Base-by-base conservation (phyloP, 2,797 vertebrate genomes). In the Pseudochromis fuscus region DNA sequence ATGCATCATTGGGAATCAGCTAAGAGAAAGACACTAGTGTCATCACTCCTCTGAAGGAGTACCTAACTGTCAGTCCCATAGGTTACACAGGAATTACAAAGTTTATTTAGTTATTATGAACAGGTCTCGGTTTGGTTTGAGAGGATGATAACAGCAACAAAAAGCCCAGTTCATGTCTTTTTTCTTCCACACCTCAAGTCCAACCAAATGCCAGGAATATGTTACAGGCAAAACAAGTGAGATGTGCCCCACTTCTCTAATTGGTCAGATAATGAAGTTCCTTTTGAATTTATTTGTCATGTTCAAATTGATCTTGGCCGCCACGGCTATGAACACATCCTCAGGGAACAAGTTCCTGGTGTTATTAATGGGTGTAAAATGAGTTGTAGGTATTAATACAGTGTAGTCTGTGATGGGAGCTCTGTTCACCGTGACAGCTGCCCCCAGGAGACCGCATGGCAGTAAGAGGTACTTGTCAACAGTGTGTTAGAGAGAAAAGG, bases 401-500 rank as follows among this genome's bases (percentile, higher is more conserved):
- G 82, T 60, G 46, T 46, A 76, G 67, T 72, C 44, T 69, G 68
- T 83, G 75, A 84, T 55, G 64, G 67, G 79, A 65, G 58, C 67
- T 81, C 67, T 70, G 87, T 87, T 90, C 87, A 68, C 79, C 76
- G 63, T 89, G 92, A 91, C 70, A 88, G 90, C 85, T 90, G 85
- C 92, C 91, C 90, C 91, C 91, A 79, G 85, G 91, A 92, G 91
- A 94, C 78, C 79, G 77, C 66, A 74, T 84, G 86, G 88, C 92
- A 87, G 86, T 92, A 91, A 93, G 90, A 93, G 88, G 85, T 92
- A 91, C 89, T 84, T 92, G 91, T 94, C 93, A 93, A 60, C 87
- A 84, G 75, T 60, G 67, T 76, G 77, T 81, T 72, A 50, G 52
- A 87, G 81, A 91, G 84, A 92, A 91, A 92, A 91, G 86, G 82